These are phyloP conservation scores for Seriola quinqueradiata DNA, from an alignment of 2,113 vertebrate genomes.

Conservation along the genomic window DNA sequence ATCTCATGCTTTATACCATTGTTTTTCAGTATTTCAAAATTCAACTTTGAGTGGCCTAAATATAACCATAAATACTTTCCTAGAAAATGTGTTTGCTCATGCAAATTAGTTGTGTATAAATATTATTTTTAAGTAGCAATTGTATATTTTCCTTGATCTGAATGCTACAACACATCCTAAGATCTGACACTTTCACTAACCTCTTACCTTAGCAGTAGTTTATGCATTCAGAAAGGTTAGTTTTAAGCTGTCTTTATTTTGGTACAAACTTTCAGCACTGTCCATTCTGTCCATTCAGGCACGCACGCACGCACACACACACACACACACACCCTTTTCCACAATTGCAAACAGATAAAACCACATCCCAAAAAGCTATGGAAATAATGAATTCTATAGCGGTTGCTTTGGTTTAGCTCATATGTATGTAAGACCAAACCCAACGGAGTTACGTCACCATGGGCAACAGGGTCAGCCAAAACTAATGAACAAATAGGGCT, in stretches of 20 bases:
- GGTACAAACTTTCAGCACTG: not conserved
- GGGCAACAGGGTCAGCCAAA: not conserved
- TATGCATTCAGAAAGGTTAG: not conserved
- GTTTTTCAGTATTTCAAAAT: not conserved
- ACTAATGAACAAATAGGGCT: not conserved
- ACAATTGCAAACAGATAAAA: constrained; percentile 29
- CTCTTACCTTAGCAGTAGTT: not conserved
- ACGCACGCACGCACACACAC: too few relatives aligned
- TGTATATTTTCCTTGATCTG: not conserved
- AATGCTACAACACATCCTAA: too few relatives aligned
- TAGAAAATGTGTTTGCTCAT: not conserved
- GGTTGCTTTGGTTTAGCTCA: constrained; percentile 3
- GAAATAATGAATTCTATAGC: constrained; percentile 1
- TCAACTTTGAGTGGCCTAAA: not conserved
- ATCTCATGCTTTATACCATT: too few relatives aligned
- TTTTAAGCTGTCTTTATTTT: not conserved
- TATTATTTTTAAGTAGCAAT: not conserved
- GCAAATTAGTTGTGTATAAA: not conserved
- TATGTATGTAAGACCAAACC: not conserved
- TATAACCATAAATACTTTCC: not conserved
- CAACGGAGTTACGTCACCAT: not conserved
- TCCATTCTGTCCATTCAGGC: too few relatives aligned
- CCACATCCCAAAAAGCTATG: not conserved
- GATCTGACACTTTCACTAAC: too few relatives aligned
- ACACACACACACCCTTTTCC: not conserved